These are phyloP conservation scores for Synergus laeviventris DNA, from an alignment of 2,888 invertebrate species.

Conservation along the genomic window DNA sequence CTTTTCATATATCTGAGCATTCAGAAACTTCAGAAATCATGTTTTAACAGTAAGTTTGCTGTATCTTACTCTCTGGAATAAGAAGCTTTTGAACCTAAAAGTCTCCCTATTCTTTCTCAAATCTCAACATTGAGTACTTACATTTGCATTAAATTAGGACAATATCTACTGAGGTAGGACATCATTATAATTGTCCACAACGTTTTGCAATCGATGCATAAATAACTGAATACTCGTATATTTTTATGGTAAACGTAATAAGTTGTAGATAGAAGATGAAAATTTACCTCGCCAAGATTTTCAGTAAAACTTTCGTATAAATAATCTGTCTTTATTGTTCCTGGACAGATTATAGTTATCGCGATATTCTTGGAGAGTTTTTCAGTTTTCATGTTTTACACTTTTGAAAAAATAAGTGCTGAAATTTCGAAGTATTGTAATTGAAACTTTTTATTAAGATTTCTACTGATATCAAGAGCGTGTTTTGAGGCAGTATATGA, in stretches of 20 bases:
- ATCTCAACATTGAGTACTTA: neutral
- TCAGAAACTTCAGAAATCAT: neutral
- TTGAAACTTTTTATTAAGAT: neutral
- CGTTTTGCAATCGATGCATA: too few species aligned
- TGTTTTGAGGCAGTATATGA: constrained; percentile 86
- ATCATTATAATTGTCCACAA: constrained; percentile 75
- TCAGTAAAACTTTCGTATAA: constrained; percentile 83
- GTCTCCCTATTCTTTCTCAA: neutral
- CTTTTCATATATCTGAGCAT: neutral
- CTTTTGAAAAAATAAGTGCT: too few species aligned
- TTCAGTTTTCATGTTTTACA: constrained; percentile 81
- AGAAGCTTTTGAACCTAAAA: neutral
- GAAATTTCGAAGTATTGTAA: neutral
- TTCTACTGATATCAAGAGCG: constrained; percentile 83
- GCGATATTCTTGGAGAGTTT: constrained; percentile 79
- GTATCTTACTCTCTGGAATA: neutral
- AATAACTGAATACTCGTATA: too few species aligned
- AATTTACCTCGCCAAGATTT: constrained; percentile 78
- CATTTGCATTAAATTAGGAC: neutral
- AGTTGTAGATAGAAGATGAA: neutral
- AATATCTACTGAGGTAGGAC: neutral
- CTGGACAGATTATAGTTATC: constrained; percentile 86
- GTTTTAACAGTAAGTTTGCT: neutral
- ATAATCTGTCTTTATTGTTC: constrained; percentile 85
- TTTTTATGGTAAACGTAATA: too few species aligned